These are phyloP conservation scores for Phataginus tetradactyla DNA, from an alignment of 2,797 vertebrate genomes.

Conservation along the genomic window DNA sequence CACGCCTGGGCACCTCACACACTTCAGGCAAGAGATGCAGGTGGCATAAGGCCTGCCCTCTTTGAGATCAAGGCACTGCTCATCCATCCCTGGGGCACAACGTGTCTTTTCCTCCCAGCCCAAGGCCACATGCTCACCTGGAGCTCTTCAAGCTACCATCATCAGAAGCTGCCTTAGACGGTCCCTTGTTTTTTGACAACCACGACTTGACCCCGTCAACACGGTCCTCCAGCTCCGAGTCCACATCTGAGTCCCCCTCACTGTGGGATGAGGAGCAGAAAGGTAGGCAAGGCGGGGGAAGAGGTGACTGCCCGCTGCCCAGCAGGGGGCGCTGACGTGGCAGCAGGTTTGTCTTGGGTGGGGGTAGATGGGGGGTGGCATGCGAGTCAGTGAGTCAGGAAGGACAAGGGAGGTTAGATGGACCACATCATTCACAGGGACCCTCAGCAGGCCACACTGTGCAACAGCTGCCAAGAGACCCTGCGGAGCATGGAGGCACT, in stretches of 20 bases:
- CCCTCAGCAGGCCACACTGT: background rate
- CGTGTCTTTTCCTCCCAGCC: background rate
- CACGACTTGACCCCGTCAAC: constrained; percentile 98
- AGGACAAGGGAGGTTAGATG: constrained; percentile 38
- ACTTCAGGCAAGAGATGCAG: rapidly evolving
- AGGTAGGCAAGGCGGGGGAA: constrained; percentile 43
- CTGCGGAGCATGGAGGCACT: background rate
- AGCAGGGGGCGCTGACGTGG: background rate
- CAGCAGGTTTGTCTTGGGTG: background rate
- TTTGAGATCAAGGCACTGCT: constrained; percentile 60
- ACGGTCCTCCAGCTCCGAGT: constrained; percentile 95
- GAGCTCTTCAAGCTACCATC: constrained; percentile 96
- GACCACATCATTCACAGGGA: background rate
- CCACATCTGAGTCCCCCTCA: constrained; percentile 94
- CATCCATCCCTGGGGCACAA: background rate
- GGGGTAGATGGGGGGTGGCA: background rate
- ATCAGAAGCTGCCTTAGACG: constrained; percentile 94
- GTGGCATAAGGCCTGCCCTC: background rate
- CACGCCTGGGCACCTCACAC: background rate
- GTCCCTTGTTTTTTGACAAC: constrained; percentile 97
- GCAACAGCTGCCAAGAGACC: background rate
- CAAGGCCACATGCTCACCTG: constrained; percentile 90
- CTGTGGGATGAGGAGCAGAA: constrained; percentile 84
- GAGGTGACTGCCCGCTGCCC: background rate
- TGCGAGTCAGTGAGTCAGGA: constrained; percentile 37